phyloP scores from a whole-genome alignment of 1,140 invertebrate species.

The Batillaria attramentaria region DNA sequence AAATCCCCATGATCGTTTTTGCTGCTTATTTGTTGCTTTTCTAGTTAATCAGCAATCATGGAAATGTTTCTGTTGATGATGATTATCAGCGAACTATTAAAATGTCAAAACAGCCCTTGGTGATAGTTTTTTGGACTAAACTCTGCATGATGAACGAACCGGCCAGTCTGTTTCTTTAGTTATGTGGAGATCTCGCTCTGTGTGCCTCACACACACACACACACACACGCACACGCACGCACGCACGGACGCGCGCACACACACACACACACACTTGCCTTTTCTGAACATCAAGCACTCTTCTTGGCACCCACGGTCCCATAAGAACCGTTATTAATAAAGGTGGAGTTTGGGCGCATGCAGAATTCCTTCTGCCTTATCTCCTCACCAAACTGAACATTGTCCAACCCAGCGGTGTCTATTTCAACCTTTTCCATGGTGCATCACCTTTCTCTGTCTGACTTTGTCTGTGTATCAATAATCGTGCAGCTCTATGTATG shows the following conservation, averaged over 20 bases:
- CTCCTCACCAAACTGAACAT: slow-evolving; percentile 42
- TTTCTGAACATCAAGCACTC: slow-evolving; percentile 43
- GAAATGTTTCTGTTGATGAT: too few species aligned
- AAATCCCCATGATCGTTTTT: too few species aligned
- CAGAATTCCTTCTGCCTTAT: slow-evolving; percentile 47
- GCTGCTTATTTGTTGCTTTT: too few species aligned
- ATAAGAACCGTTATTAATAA: slow-evolving; percentile 57
- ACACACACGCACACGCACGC: neutral
- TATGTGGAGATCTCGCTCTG: too few species aligned
- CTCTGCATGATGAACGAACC: too few species aligned
- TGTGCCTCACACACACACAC: neutral
- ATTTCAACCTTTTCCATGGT: slow-evolving; percentile 9
- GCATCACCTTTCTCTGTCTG: neutral
- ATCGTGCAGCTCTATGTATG: neutral
- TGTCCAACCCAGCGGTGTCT: slow-evolving; percentile 19
- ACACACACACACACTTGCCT: slow-evolving; percentile 34
- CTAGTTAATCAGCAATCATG: too few species aligned
- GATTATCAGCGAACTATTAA: too few species aligned
- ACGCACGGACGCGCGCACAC: neutral
- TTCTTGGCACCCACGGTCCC: slow-evolving; percentile 50
- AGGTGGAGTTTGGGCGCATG: slow-evolving; percentile 32
- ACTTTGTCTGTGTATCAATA: neutral
- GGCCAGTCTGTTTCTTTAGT: too few species aligned
- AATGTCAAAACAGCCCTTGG: too few species aligned
- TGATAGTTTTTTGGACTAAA: too few species aligned